A percentile compares a stretch with the other conserved stretches of the same genome.
Conservation (phyloP, 2,888 invertebrate genomes). For the Apantesis nais region DNA sequence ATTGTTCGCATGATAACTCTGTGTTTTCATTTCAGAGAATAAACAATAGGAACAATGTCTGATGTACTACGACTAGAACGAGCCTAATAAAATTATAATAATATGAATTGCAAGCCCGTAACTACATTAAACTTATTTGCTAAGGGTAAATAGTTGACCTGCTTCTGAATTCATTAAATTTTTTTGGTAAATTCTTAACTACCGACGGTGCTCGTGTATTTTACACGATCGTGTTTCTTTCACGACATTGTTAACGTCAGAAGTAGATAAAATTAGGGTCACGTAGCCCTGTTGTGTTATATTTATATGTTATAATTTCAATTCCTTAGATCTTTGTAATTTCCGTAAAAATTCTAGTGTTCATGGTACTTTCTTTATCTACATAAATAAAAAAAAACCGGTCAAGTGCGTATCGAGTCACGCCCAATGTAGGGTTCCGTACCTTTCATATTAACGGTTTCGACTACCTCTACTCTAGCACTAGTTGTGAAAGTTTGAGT, state of each 20-base stretch:
- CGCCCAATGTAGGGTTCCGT: too few relatives aligned
- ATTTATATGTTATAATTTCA: too few relatives aligned
- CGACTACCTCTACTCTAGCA: too few relatives aligned
- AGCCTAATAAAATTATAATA: conserved; percentile 3
- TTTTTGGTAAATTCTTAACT: background rate
- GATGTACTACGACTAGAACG: background rate
- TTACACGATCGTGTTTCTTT: background rate
- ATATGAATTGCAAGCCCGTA: background rate
- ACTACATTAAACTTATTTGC: background rate
- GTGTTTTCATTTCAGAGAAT: conserved; percentile 28
- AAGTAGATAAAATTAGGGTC: background rate
- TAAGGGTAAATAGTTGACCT: background rate
- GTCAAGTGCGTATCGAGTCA: too few relatives aligned
- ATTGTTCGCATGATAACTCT: conserved; percentile 28
- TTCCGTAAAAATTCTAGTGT: too few relatives aligned
- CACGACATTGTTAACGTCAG: background rate
- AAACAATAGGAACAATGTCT: background rate
- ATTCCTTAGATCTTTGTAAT: too few relatives aligned
- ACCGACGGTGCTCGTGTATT: background rate
- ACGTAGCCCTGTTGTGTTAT: background rate
- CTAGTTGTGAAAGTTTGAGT: too few relatives aligned
- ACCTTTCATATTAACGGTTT: too few relatives aligned
- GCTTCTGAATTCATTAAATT: background rate
- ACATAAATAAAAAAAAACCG: too few relatives aligned
- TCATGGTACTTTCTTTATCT: too few relatives aligned